These are phyloP conservation scores for Ctenosaura bakeri DNA, from an alignment of 2,797 vertebrate genomes.

Conservation along the genomic window DNA sequence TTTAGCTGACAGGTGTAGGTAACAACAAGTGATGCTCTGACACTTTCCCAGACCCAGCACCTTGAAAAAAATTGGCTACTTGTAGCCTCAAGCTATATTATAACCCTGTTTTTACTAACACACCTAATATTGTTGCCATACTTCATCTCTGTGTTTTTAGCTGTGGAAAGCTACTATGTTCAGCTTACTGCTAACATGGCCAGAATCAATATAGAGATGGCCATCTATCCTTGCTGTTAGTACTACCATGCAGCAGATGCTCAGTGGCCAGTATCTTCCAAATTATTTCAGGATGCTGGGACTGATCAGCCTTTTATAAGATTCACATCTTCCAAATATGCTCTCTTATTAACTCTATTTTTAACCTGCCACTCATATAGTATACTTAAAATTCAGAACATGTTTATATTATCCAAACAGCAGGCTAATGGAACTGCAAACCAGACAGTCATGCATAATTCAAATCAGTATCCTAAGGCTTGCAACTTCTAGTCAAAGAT, in stretches of 20 bases:
- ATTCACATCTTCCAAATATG: constrained; percentile 78
- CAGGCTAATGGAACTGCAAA: constrained; percentile 83
- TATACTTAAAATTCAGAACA: constrained; percentile 86
- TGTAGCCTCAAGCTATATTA: neutral
- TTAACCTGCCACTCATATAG: constrained; percentile 82
- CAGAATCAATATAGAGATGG: neutral
- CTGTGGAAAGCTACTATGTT: neutral
- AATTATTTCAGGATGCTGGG: constrained; percentile 24
- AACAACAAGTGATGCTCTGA: neutral
- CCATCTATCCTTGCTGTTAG: neutral
- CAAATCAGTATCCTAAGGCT: constrained; percentile 85
- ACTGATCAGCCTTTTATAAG: constrained; percentile 64
- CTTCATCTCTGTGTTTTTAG: constrained; percentile 8
- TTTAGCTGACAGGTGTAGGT: neutral
- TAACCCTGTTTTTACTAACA: neutral
- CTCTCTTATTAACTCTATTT: constrained; percentile 84
- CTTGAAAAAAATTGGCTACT: neutral
- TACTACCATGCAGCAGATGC: neutral
- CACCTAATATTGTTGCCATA: neutral
- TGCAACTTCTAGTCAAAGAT: constrained; percentile 83
- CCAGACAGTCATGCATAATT: constrained; percentile 88
- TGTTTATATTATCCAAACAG: constrained; percentile 84
- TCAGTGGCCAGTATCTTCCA: neutral
- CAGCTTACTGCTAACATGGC: neutral
- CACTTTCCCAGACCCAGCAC: neutral